Evolutionary conservation across 1,140 invertebrate genomes (phyloP).

Genomic region (Tribolium madens): DNA sequence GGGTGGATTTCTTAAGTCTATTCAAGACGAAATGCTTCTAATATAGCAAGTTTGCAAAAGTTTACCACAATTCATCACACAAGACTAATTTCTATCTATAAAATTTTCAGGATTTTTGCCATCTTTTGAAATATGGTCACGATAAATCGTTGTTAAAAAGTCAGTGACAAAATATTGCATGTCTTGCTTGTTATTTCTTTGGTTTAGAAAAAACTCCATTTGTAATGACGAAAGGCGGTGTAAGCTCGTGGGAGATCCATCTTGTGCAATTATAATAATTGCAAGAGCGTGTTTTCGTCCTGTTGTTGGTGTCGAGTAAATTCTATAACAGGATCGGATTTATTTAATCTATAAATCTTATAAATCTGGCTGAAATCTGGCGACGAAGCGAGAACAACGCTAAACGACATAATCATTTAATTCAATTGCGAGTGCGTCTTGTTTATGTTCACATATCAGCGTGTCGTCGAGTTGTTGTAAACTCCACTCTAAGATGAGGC

Average conservation of each 20-base stretch:
- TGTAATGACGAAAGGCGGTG: neutral
- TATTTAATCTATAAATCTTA: conserved; percentile 52
- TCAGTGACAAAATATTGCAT: too few species aligned
- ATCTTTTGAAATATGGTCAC: neutral
- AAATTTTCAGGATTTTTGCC: neutral
- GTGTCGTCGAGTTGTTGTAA: conserved; percentile 48
- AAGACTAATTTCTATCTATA: neutral
- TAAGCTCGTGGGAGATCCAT: neutral
- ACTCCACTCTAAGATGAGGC: conserved; percentile 38
- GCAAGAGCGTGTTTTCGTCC: neutral
- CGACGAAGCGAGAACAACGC: conserved; percentile 49
- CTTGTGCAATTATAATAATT: conserved; percentile 1
- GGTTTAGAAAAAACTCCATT: neutral
- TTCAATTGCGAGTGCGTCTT: conserved; percentile 55
- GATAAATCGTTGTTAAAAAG: neutral
- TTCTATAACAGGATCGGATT: conserved; percentile 49
- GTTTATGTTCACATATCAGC: conserved; percentile 57
- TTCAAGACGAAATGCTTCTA: neutral
- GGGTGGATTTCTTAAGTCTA: conserved; percentile 15
- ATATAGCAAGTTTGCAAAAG: neutral
- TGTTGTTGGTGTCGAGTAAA: neutral
- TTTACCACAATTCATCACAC: neutral
- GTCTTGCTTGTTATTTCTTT: neutral
- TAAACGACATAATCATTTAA: conserved; percentile 57
- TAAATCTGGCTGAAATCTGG: conserved; percentile 52